A percentile compares a stretch with the other conserved stretches of the same genome.
Conservation (phyloP, 2,888 invertebrate genomes). For the Mesorhabditis spiculigera region DNA sequence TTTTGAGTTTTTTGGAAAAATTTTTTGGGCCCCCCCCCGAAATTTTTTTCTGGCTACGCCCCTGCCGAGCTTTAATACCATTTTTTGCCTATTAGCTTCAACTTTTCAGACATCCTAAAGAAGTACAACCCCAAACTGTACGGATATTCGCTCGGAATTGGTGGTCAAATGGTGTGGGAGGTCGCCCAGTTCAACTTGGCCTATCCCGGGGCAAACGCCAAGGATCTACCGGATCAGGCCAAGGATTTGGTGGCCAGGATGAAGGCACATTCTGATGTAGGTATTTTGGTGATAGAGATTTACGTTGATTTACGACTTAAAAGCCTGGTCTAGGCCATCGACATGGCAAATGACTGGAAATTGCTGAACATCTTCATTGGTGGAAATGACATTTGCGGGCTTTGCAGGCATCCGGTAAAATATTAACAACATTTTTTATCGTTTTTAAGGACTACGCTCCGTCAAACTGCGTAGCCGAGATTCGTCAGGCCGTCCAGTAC, state of each 20-base stretch:
- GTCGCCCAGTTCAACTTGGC: slow-evolving; percentile 32
- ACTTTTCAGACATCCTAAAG: slow-evolving; percentile 67
- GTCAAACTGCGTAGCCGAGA: slow-evolving; percentile 26
- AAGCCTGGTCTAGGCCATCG: slow-evolving; percentile 14
- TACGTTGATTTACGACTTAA: too few relatives aligned
- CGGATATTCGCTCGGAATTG: slow-evolving; percentile 74
- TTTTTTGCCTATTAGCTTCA: neutral
- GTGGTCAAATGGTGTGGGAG: slow-evolving; percentile 22
- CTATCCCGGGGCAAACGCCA: slow-evolving; percentile 33
- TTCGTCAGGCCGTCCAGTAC: slow-evolving; percentile 34
- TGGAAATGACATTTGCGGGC: slow-evolving; percentile 42
- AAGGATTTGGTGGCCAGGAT: slow-evolving; percentile 26
- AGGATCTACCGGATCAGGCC: slow-evolving; percentile 38
- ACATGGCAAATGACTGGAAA: slow-evolving; percentile 46
- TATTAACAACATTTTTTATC: neutral
- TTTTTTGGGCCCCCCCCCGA: too few relatives aligned
- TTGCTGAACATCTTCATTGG: slow-evolving; percentile 49
- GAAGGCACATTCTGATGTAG: slow-evolving; percentile 16
- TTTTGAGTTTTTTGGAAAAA: too few relatives aligned
- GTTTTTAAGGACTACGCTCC: slow-evolving; percentile 24
- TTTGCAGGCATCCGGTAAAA: slow-evolving; percentile 33
- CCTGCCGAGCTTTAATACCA: too few relatives aligned
- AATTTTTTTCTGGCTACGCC: too few relatives aligned
- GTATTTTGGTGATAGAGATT: too few relatives aligned
- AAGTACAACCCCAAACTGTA: slow-evolving; percentile 72